Evolutionary conservation across 1,140 invertebrate genomes (phyloP).

Genomic region (Meloidogyne chitwoodi): DNA sequence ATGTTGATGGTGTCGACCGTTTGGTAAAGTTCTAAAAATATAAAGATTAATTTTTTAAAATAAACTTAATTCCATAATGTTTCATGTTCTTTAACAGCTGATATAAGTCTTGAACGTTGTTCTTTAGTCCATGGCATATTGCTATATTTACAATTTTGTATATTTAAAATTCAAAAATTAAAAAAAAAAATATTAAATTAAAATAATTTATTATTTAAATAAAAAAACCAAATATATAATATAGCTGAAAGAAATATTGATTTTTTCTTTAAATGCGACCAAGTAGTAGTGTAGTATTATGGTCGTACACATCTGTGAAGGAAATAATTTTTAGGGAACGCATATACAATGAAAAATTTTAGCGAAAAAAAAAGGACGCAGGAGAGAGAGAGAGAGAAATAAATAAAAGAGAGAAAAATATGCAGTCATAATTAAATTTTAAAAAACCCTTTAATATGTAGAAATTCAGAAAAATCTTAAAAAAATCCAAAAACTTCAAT

Average conservation of each 20-base stretch:
- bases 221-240: too few species aligned
- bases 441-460: not conserved
- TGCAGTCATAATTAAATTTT: not conserved
- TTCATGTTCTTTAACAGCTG: not conserved
- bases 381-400: too few species aligned
- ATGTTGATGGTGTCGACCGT: not conserved
- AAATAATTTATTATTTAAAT: too few species aligned
- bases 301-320: not conserved
- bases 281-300: not conserved
- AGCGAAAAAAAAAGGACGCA: not conserved
- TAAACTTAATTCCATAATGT: not conserved
- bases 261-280: not conserved
- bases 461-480: too few species aligned
- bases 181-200: conserved; percentile 6
- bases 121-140: not conserved
- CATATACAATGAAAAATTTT: too few species aligned
- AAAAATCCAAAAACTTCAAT: too few species aligned
- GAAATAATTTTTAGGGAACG: not conserved
- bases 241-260: too few species aligned
- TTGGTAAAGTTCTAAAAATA: not conserved
- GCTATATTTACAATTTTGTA: not conserved
- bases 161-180: not conserved
- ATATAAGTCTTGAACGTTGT: conserved; percentile 6
- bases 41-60: not conserved
- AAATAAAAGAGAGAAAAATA: not conserved